phyloP scores from a whole-genome alignment of 1,140 invertebrate species.

The Drosophila kanapiae region DNA sequence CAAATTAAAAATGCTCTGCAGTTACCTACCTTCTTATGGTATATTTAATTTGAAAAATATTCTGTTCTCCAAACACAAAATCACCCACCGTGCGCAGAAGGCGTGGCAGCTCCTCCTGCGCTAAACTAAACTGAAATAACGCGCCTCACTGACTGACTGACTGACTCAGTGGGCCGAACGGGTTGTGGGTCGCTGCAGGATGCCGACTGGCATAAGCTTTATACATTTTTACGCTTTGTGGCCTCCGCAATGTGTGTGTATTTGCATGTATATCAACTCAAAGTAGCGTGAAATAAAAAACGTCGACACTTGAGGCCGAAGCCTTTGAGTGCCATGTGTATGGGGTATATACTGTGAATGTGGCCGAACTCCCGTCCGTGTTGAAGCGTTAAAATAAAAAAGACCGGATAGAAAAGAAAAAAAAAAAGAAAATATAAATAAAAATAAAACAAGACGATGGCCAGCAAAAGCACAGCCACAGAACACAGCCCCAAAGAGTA shows the following conservation, averaged over 20 bases:
- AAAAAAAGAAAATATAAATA: conserved; percentile 32
- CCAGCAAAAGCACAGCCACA: conserved; percentile 24
- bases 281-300: conserved; percentile 71
- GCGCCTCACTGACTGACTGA: conserved; percentile 56
- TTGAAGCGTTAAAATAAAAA: conserved; percentile 57
- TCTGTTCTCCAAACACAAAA: not conserved
- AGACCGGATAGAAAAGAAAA: conserved; percentile 9
- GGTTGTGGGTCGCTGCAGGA: conserved; percentile 9
- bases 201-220: conserved; percentile 59
- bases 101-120: not conserved
- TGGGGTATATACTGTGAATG: conserved; percentile 8
- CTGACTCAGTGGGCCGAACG: conserved; percentile 35
- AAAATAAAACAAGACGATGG: conserved; percentile 38
- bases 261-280: conserved; percentile 71
- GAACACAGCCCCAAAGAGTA: conserved; percentile 9
- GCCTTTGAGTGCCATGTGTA: conserved; percentile 50
- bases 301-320: conserved; percentile 56
- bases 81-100: not conserved
- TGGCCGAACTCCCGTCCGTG: conserved; percentile 26
- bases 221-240: conserved; percentile 79
- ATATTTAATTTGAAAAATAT: not conserved
- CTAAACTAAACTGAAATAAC: conserved; percentile 63
- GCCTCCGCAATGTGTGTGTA: conserved; percentile 41
- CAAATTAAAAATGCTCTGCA: not conserved
- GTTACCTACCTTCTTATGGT: no score